Base-by-base conservation (phyloP, 1,140 invertebrate genomes). In the Dendroctonus ponderosae region DNA sequence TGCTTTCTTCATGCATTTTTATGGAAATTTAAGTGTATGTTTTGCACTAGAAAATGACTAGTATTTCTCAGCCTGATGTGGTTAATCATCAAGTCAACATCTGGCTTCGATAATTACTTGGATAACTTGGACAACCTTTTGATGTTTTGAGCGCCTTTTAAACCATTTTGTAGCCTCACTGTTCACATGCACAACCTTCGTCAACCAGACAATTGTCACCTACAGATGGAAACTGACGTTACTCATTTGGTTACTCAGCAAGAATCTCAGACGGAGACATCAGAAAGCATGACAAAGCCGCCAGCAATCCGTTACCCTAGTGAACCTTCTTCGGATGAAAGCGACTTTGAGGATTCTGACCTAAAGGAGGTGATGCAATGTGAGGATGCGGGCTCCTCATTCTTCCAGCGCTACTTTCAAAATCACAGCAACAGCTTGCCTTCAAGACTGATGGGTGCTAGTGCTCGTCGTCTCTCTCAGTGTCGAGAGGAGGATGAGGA, bases 401-500 rank as follows among this genome's bases (percentile, higher is more conserved):
- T 89, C 77, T 87, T 89, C 74, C 86, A 89, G 70, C 86, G 89
- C 74, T 89, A 89, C 72, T 89, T 89, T 75, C 81, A 88, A 71
- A 87, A 87, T 51, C 87, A 89, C 71, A 86, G 86, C 50, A 89
- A 88, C 76, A 75, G 71, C 54, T 72, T 77, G 56, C 75, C 76
- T 11, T 75, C 71, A 3, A 69, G 73, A 52, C 69, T 72, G 46
- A 63, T 63, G 66, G 70, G 69, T 9, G 69, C 70, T 8, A 63
- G 78, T 78, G 62, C 84, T 0, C 82, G 90, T n/a, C 83, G 90
- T 3, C 76, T 92, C 54, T 91, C 90, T 6, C 89, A 92, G 77
- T 92, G 91, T 74, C 84, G 88, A 40, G 91, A 92, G 72, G 91
- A 91, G 79, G 89, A 91, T 71, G 90, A 92, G 76, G 86, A 89